Conservation (phyloP, 2,113 vertebrate species). For the Loxodonta africana region DNA sequence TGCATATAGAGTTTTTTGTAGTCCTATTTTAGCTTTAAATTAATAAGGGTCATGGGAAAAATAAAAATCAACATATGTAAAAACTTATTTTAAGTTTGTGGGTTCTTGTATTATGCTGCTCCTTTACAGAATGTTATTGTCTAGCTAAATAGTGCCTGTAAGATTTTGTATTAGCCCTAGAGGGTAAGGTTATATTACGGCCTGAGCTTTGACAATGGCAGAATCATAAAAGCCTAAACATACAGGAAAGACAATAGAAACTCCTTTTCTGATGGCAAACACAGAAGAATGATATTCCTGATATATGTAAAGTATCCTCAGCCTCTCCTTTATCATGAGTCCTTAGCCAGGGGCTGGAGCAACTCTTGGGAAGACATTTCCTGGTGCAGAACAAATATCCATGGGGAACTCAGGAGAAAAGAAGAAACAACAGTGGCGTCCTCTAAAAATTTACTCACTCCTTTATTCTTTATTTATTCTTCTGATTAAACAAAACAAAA, state of each 20-base stretch:
- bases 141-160: not conserved
- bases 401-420: not conserved
- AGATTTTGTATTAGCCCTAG: not conserved
- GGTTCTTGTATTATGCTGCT: not conserved
- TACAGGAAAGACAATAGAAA: not conserved
- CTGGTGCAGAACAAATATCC: not conserved
- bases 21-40: slow-evolving; percentile 25
- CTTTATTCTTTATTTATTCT: slow-evolving; percentile 17
- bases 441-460: not conserved
- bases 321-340: not conserved
- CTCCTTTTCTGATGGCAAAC: not conserved
- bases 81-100: slow-evolving; percentile 41
- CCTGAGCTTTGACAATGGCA: not conserved
- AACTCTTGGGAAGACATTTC: not conserved
- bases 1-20: not conserved
- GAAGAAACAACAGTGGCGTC: not conserved
- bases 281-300: not conserved
- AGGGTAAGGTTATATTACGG: not conserved
- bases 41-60: not conserved
- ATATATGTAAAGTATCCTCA: not conserved
- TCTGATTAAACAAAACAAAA: not conserved
- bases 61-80: not conserved
- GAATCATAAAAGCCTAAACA: not conserved
- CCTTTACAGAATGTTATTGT: not conserved
- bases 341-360: not conserved